These are phyloP conservation scores for Alentia gelatinosa DNA, from an alignment of 2,888 invertebrate genomes.

Conservation along the genomic window DNA sequence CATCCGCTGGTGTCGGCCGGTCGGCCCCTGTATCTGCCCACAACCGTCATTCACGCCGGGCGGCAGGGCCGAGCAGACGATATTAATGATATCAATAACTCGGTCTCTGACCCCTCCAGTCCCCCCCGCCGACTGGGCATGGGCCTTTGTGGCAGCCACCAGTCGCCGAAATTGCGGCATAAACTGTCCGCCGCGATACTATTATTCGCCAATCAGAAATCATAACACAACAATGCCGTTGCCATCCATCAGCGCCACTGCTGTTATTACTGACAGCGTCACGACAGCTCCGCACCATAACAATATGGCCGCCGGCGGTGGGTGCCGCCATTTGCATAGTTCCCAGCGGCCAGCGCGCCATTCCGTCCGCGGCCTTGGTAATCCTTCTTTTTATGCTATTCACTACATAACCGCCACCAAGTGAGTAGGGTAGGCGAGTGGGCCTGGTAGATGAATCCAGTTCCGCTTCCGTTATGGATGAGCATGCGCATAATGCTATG, in stretches of 20 bases:
- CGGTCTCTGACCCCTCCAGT: conserved; percentile 27
- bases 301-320: conserved; percentile 41
- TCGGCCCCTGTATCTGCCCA: not conserved
- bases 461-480: conserved; percentile 33
- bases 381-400: conserved; percentile 8
- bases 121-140: not conserved
- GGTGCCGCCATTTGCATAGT: conserved; percentile 49
- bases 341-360: not conserved
- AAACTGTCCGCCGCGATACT: conserved; percentile 19
- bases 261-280: conserved; percentile 39
- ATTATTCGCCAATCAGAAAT: conserved; percentile 50
- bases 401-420: not conserved
- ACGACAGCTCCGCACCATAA: conserved; percentile 34
- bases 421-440: not conserved
- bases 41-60: not conserved
- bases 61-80: not conserved
- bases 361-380: not conserved
- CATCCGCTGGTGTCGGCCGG: not conserved
- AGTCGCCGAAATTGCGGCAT: conserved; percentile 50
- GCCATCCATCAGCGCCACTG: not conserved
- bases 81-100: conserved; percentile 44
- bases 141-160: not conserved
- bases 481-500: not conserved
- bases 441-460: not conserved
- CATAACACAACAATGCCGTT: conserved; percentile 43